Evolutionary conservation across 2,113 vertebrate species (phyloP), one percentile per base, ranked within the genome.

Genomic region (Lepus europaeus): DNA sequence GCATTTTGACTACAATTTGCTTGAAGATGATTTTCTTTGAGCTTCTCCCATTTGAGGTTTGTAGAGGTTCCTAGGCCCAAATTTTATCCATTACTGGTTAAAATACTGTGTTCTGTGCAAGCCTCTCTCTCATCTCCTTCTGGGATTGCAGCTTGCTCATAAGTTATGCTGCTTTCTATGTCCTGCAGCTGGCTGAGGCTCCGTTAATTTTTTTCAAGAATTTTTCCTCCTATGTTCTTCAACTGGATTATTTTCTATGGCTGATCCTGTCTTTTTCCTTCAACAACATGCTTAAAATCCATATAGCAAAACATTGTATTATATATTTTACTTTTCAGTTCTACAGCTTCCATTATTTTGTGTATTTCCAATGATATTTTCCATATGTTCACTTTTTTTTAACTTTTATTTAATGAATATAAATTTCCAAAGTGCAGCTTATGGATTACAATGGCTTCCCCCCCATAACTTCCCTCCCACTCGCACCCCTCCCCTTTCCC

Each of bases 321-420:
- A 31, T 31, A 59, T 49, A 68, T 79, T 91, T 94, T 33, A 76
- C 25, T 93, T 88, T 91, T 82, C 12, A 81, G 9, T 87, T 82
- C 61, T 64, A 80, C 23, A 84, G 17, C 69, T 84, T 49, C 59
- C 4, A n/a, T 49, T 91, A 22, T 16, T 36, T 66, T 49, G n/a
- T 33, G 91, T 39, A 84, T 92, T 25, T 90, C 25, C 76, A 1
- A 4, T 49, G 61, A 78, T 23, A 61, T 33, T 73, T 39, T 81
- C 49, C 49, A 72, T 85, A 17, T 59, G 19, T 59, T 59, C 19
- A 59, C 13, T 59, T 14, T 19, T 59, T 59, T 19, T 16, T 11
- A 36, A 36, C 36, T 36, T 36, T 36, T 36, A 36, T 36, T 36
- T 36, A 36, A 36, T 36, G 36, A 36, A 36, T 36, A 36, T 36